Evolutionary conservation across 1,140 invertebrate species (phyloP), one percentile per base, ranked within the genome.

Genomic region (Drosophila simulans): DNA sequence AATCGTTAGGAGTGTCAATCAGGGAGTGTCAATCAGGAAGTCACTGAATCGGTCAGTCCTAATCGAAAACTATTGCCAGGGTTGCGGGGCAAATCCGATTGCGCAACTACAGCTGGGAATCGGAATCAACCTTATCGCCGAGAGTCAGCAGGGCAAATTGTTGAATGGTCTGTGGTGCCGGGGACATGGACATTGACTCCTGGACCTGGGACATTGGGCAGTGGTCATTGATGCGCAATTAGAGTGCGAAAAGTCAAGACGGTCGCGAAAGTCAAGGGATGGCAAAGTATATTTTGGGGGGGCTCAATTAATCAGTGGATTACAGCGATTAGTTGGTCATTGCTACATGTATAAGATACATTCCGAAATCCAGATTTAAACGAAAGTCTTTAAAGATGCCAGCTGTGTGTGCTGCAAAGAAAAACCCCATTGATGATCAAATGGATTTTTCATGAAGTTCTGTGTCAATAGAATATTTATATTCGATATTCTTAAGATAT

Each of bases 21-120:
- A 39, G 13, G 31, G 57, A 20, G 51, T 77, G 80, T 85, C 81
- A 85, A 85, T 85, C 81, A 85, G 75, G 77, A 27, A 66, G 57
- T 34, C 64, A 62, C 39, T 86, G 77, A 75, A 12, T 70, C 74
- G 69, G 60, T 72, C 78, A 76, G 65, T 81, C 78, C 64, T 80
- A 88, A 88, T 85, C 82, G 72, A 79, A 75, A 45, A 45, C 53
- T 55, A 55, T 22, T 31, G 35, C 37, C 55, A 45, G 42, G 56
- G 46, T 34, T 25, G 40, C 10, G 10, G 25, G 45, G 58, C 63
- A 25, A 31, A 59, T 12, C 35, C 54, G 37, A 63, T 59, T 63
- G 54, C 27, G 25, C 59, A 63, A 63, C 59, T 63, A 43, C 8
- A 31, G 2, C 22, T 40, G 35, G 59, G 54, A 42, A 59, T 31